Conservation (phyloP, 1,140 invertebrate genomes). For the Coptotermes formosanus region DNA sequence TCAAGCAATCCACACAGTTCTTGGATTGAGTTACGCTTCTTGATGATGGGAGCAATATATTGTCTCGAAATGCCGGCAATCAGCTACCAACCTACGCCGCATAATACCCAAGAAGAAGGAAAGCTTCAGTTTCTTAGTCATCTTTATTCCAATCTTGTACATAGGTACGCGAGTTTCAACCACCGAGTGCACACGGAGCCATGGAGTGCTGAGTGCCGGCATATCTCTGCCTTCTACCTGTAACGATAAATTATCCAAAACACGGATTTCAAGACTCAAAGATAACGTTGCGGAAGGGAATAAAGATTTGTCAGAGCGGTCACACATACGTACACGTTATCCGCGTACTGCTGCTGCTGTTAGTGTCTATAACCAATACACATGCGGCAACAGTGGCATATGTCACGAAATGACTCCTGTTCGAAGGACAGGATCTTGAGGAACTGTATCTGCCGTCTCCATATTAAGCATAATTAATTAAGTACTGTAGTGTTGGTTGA, state of each 20-base stretch:
- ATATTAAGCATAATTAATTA: neutral
- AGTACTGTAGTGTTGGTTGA: no score
- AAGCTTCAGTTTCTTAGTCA: no score
- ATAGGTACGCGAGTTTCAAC: no score
- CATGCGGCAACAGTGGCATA: neutral
- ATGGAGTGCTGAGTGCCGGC: no score
- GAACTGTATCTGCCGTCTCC: neutral
- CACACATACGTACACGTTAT: conserved; percentile 8
- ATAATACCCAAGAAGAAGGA: no score
- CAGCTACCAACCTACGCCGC: no score
- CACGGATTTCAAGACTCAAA: neutral
- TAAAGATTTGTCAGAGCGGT: neutral
- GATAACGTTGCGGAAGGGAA: neutral
- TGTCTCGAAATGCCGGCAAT: no score
- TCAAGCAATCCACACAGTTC: no score
- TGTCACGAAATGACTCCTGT: neutral
- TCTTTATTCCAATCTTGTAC: no score
- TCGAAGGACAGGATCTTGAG: neutral
- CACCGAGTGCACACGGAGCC: no score
- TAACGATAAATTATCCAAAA: neutral
- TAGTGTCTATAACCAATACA: neutral
- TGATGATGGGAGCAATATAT: no score
- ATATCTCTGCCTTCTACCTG: neutral
- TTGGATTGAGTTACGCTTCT: no score
- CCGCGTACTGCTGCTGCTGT: neutral